These are phyloP conservation scores for Watsonalla cultraria DNA, from an alignment of 2,888 invertebrate genomes.

Conservation along the genomic window DNA sequence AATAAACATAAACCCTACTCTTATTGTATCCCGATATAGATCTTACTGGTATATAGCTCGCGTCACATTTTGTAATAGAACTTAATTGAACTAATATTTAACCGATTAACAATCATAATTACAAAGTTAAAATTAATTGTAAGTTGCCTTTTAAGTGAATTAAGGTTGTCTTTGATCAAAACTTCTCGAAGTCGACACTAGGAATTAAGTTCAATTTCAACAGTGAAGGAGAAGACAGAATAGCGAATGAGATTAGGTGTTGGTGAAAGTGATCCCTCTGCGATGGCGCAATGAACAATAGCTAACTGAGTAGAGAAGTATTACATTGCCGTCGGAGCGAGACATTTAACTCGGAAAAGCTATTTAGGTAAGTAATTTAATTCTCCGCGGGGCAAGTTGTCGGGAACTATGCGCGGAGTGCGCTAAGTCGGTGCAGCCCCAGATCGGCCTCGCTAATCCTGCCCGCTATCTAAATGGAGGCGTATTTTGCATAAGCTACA, in stretches of 20 bases:
- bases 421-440: slow-evolving; percentile 43
- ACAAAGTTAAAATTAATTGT: not conserved
- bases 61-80: not conserved
- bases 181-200: slow-evolving; percentile 1
- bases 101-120: not conserved
- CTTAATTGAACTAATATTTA: not conserved
- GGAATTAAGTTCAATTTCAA: slow-evolving; percentile 14
- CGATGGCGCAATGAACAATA: slow-evolving; percentile 41
- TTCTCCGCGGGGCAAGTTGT: slow-evolving; percentile 47
- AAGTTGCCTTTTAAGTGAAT: not conserved
- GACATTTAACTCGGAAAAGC: slow-evolving; percentile 54
- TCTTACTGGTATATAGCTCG: not conserved
- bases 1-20: no score
- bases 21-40: no score
- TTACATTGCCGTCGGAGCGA: slow-evolving; percentile 43
- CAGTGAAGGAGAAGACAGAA: slow-evolving; percentile 19
- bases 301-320: slow-evolving; percentile 38
- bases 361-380: slow-evolving; percentile 64
- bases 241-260: slow-evolving; percentile 36
- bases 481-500: slow-evolving; percentile 54
- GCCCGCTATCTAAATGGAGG: slow-evolving; percentile 50
- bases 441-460: slow-evolving; percentile 48
- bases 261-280: slow-evolving; percentile 35
- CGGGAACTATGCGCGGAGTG: slow-evolving; percentile 49
- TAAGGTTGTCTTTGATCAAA: not conserved